Evolutionary conservation across 2,888 invertebrate species (phyloP), one percentile per base, ranked within the genome.

Genomic region (Drosophila phalerata): DNA sequence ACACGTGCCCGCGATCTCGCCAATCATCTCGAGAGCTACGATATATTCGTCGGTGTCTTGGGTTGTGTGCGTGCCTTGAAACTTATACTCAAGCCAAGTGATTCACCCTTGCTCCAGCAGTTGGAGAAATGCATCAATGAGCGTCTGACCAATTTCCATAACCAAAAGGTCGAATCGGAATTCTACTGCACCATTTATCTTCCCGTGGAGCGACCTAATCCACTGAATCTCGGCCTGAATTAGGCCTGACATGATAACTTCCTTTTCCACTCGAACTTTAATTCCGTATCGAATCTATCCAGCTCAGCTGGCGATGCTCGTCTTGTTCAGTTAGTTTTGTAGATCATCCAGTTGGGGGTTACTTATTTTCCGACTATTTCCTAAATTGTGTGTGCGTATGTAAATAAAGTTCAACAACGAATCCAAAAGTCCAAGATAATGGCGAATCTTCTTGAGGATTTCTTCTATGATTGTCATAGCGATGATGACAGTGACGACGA

Each of bases 161-260:
- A 77, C 49, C 77, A 76, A 8, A 83, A 85, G 56, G 79, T 89
- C 62, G 90, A 91, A 38, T 90, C 90, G 3, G 89, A 92, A 69
- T 90, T 91, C 64, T 90, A 84, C 57, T 92, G 90, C 52, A 90
- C 90, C 15, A 89, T 92, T 8, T 92, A 88, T 51, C 89, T 90
- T 73, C 92, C 92, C 0, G 89, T 92, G 5, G 70, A 85, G 55
- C 81, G 92, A 19, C 76, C 64, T 1, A 73, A 77, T 66, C 2
- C 47, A 5, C 30, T 63, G 0, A 55, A 49, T 2, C n/a, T 73
- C 0, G 25, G 19, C 45, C 42, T 15, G 11, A 60, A 63, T 4
- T 30, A 62, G n/a, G 38, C 19, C 1, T 73, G 15, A 68, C 2
- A 13, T 3, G 45, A 28, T 45, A 28, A 37, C n/a, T 42, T 43